phyloP scores from a whole-genome alignment of 1,140 invertebrate species.

The Metaphire vulgaris region DNA sequence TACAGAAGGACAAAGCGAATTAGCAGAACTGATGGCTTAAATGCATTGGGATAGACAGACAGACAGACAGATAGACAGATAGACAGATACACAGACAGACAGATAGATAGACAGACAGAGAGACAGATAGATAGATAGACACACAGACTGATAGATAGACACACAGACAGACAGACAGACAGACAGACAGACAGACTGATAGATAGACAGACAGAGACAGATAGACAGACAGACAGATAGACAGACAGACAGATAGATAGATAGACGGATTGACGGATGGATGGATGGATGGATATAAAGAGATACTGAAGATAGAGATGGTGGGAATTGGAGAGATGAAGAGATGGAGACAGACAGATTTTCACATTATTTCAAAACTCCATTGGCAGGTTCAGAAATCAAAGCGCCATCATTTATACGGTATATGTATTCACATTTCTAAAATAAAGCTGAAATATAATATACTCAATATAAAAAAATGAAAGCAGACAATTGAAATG shows the following conservation, averaged over 20 bases:
- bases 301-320: not conserved
- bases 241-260: not conserved
- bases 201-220: not conserved
- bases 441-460: too few species aligned
- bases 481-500: too few species aligned
- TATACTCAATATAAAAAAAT: too few species aligned
- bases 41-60: not conserved
- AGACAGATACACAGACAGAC: not conserved
- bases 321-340: too few species aligned
- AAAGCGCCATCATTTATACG: not conserved
- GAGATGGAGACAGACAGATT: not conserved
- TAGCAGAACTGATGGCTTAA: too few species aligned
- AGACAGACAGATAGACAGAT: not conserved
- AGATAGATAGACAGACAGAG: not conserved
- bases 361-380: not conserved
- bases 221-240: not conserved
- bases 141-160: not conserved
- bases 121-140: not conserved
- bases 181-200: not conserved
- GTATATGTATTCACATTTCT: not conserved
- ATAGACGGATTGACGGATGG: not conserved
- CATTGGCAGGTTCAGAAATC: too few species aligned
- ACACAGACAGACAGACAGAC: not conserved
- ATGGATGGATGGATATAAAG: not conserved
- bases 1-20: too few species aligned